Evolutionary conservation across 2,113 vertebrate species (phyloP), one percentile per base, ranked within the genome.

Genomic region (Argyrosomus japonicus): DNA sequence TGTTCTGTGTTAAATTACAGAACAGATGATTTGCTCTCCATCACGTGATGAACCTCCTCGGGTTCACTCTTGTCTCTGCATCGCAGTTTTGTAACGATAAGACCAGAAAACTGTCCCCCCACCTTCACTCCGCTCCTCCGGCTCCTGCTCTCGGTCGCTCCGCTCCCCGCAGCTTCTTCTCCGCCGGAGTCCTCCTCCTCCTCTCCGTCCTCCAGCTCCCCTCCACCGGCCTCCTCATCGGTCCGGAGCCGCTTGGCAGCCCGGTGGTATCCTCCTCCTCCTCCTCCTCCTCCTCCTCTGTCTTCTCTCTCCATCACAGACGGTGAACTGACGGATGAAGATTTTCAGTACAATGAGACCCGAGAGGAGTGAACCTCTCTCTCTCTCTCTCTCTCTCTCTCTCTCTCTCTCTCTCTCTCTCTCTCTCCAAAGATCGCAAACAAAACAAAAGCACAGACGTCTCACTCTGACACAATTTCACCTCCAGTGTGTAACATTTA

Each of bases 221-320:
- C 83, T 6, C 25, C 72, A 3, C 14, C 71, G 40, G 67, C 68
- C 47, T 87, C 70, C 68, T 82, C 27, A 12, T 84, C 86, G 1
- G 60, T 72, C 18, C 89, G 87, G 7, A 74, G 77, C 48, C 87
- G 83, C 62, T 91, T 91, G 60, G 89, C 85, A 6, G 63, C 25
- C 43, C 64, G 82, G 63, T 84, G 73, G 61, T 81, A 65, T 21
- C 79, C 79, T 57, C 48, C 74, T 75, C 21, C 70, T 68, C 50
- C 17, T 65, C 63, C 45, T 87, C 70, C 63, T 79, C 27, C 15
- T 84, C 86, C 2, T 25, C 79, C 79, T 50, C 53, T 65, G 47
- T 71, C 58, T 36, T 19, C 73, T 51, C 63, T 62, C 25, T 76
- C 90, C 90, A 91, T 91, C 68, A 40, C 29, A 62, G 25, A 12